phyloP scores from a whole-genome alignment of 2,113 vertebrate genomes.

The Redunca redunca region DNA sequence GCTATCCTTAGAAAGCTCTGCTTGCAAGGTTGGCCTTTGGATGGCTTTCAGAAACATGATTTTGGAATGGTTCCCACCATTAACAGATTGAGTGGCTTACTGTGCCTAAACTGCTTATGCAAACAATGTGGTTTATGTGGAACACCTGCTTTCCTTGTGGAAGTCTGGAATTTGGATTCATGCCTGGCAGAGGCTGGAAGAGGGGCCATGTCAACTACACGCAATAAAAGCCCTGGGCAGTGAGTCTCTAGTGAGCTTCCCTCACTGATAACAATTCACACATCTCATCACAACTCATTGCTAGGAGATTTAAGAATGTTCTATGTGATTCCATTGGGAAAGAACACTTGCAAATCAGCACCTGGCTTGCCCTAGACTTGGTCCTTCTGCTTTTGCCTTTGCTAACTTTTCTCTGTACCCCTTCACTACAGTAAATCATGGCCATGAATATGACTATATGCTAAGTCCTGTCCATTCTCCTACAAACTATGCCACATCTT shows the following conservation, averaged over 20 bases:
- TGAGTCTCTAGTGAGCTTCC: background rate
- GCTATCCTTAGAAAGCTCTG: background rate
- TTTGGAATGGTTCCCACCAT: background rate
- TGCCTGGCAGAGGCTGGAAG: background rate
- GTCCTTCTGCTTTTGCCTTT: background rate
- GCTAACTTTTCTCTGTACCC: background rate
- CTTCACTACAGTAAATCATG: background rate
- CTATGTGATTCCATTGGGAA: background rate
- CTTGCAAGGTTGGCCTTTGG: background rate
- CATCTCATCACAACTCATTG: background rate
- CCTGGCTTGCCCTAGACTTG: background rate
- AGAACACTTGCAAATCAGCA: background rate
- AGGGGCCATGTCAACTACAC: background rate
- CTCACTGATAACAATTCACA: background rate
- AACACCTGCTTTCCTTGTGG: background rate
- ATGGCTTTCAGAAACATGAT: background rate
- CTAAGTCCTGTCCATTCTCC: background rate
- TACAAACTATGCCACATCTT: background rate
- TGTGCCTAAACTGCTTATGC: background rate
- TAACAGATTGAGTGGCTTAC: background rate
- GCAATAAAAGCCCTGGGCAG: background rate
- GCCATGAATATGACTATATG: background rate
- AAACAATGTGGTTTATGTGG: background rate
- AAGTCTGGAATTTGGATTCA: background rate
- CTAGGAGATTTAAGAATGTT: background rate